Evolutionary conservation across 2,888 invertebrate species (phyloP).

Genomic region (Latheticus oryzae): DNA sequence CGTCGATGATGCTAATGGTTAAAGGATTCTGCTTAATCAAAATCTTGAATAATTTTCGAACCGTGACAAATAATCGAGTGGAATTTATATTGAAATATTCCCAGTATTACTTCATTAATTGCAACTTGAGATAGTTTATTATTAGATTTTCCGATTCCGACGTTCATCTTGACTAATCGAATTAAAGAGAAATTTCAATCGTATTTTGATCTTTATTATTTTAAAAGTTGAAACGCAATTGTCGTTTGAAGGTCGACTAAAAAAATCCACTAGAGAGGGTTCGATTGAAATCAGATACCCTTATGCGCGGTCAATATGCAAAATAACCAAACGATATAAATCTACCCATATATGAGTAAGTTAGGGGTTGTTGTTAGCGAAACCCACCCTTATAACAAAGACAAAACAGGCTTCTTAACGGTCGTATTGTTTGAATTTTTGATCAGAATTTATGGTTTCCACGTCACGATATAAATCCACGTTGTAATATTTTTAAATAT

Average conservation of each 20-base stretch:
- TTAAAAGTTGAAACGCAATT: slow-evolving; percentile 11
- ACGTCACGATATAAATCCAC: slow-evolving; percentile 61
- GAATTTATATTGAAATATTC: slow-evolving; percentile 64
- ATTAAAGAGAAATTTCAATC: slow-evolving; percentile 54
- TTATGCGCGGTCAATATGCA: slow-evolving; percentile 52
- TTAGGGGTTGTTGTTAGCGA: slow-evolving; percentile 41
- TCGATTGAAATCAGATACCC: slow-evolving; percentile 48
- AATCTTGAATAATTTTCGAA: slow-evolving; percentile 59
- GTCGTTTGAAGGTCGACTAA: slow-evolving; percentile 14
- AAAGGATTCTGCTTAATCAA: slow-evolving; percentile 50
- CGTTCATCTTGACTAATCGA: slow-evolving; percentile 47
- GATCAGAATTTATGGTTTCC: slow-evolving; percentile 61
- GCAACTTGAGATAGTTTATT: slow-evolving; percentile 63
- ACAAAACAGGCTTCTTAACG: slow-evolving; percentile 44
- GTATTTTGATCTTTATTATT: slow-evolving; percentile 46
- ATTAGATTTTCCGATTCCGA: slow-evolving; percentile 60
- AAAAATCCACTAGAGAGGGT: slow-evolving; percentile 33
- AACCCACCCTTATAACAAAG: slow-evolving; percentile 43
- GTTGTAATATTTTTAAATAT: slow-evolving; percentile 57
- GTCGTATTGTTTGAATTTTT: slow-evolving; percentile 57
- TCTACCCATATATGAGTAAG: slow-evolving; percentile 37
- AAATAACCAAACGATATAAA: slow-evolving; percentile 48
- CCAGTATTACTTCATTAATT: slow-evolving; percentile 61
- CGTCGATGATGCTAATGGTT: slow-evolving; percentile 17
- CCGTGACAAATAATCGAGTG: slow-evolving; percentile 60